Base-by-base conservation (phyloP, 2,888 invertebrate species). In the Chloroclystis v-ata region DNA sequence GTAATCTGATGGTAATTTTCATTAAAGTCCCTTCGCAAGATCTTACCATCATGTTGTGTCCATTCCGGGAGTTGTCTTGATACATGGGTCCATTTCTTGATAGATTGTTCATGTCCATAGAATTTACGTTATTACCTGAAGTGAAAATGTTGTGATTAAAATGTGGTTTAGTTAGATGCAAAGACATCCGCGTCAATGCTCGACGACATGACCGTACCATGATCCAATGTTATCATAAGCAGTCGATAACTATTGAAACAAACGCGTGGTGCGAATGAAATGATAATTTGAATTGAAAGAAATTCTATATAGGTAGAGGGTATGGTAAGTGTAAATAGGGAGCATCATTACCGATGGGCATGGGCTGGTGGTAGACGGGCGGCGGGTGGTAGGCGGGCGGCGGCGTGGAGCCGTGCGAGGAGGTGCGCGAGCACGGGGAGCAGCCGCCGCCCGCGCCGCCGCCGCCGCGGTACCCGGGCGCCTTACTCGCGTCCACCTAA, bases 401-500 rank as follows among this genome's bases (percentile, higher is more conserved):
- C 55, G 77, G 87, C 55, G 85, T 87, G 63, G 80, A 81, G 73
- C 85, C 85, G 80, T 84, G 87, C 61, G 83, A 83, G 14, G 82
- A 83, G 20, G 85, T 78, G 65, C 83, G 82, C 60, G 85, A 89
- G 84, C 83, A 83, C 0, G 95, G 95, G 5, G 95, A 94, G 73
- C 94, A 94, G 38, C 92, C 93, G 57, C 93, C 94, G 59, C 95
- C 90, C 69, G 95, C 96, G 6, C 50, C 93, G 56, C 94, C 33
- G 7, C 67, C 6, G 90, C 94, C 95, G 66, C 96, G 91, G 78
- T 97, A 97, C 0, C 97, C 97, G 0, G 97, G 97, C 49, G 97
- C 97, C 81, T 97, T 97, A 35, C 95, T 92, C 3, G 94, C 94
- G 82, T 97, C 96, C 52, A 93, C 95, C 86, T 93, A 84, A 13